Evolutionary conservation across 2,797 vertebrate species (phyloP).

Genomic region (Gymnoscopelus braueri): DNA sequence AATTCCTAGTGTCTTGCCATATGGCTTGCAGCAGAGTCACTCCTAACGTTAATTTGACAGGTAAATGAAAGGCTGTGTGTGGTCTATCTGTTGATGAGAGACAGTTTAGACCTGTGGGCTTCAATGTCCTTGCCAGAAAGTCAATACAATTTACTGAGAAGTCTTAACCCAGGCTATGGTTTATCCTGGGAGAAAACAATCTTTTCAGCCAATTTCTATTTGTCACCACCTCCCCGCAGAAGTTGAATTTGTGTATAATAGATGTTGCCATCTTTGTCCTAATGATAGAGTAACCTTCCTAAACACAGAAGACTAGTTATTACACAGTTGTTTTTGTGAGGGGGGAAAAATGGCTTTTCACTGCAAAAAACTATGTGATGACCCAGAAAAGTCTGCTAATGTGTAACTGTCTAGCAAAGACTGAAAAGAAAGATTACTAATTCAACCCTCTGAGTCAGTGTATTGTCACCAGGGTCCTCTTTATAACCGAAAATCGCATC

Average conservation of each 20-base stretch:
- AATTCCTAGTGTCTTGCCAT: slow-evolving; percentile 68
- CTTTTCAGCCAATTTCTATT: slow-evolving; percentile 55
- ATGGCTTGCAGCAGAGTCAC: slow-evolving; percentile 68
- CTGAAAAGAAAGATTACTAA: neutral
- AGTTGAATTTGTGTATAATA: slow-evolving; percentile 37
- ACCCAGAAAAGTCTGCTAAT: slow-evolving; percentile 42
- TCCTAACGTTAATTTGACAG: slow-evolving; percentile 80
- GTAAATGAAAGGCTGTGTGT: slow-evolving; percentile 79
- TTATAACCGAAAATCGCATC: slow-evolving; percentile 39
- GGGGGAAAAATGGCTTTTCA: slow-evolving; percentile 42
- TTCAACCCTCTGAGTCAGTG: neutral
- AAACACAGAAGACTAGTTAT: slow-evolving; percentile 42
- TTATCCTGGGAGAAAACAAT: slow-evolving; percentile 40
- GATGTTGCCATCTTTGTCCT: slow-evolving; percentile 52
- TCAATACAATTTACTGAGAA: slow-evolving; percentile 68
- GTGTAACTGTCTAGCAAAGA: slow-evolving; percentile 11
- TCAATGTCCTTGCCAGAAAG: slow-evolving; percentile 76
- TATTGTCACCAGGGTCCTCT: neutral
- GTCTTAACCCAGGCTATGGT: slow-evolving; percentile 52
- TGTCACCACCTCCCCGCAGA: slow-evolving; percentile 47
- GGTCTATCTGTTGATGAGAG: slow-evolving; percentile 74
- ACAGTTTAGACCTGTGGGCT: slow-evolving; percentile 73
- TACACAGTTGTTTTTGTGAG: slow-evolving; percentile 40
- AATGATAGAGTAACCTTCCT: slow-evolving; percentile 36
- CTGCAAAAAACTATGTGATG: slow-evolving; percentile 41